A percentile compares a stretch with the other conserved stretches of the same genome.
Evolutionary conservation across 2,797 vertebrate genomes (phyloP).

Genomic region (Bradypodion ventrale): DNA sequence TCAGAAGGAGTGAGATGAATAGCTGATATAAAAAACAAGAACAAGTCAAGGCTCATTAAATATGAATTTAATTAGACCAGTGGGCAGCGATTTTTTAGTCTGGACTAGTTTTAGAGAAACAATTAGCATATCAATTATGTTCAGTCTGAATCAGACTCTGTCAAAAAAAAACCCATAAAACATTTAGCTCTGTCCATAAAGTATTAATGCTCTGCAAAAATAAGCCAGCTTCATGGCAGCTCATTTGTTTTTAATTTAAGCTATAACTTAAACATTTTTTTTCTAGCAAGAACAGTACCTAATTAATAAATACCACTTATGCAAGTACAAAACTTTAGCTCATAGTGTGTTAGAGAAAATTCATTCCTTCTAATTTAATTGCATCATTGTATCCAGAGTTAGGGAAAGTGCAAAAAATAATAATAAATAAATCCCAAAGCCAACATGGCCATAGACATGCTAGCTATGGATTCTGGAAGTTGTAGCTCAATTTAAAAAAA

Average conservation of each 20-base stretch:
- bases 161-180: neutral
- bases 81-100: constrained; percentile 14
- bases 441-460: no score
- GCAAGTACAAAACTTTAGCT: neutral
- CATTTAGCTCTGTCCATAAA: constrained; percentile 12
- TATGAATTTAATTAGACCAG: neutral
- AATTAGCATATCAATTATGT: constrained; percentile 6
- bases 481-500: no score
- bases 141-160: constrained; percentile 2
- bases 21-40: neutral
- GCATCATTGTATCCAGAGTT: no score
- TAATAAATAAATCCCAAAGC: no score
- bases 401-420: no score
- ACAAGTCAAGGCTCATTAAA: neutral
- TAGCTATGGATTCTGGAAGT: no score
- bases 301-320: constrained; percentile 15
- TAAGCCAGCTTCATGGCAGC: neutral
- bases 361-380: neutral
- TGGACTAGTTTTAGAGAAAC: neutral
- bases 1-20: neutral
- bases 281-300: neutral
- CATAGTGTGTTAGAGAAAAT: neutral
- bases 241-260: constrained; percentile 14
- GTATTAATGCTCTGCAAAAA: constrained; percentile 4
- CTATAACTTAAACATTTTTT: neutral